phyloP scores from a whole-genome alignment of 2,888 invertebrate species.

The Epistrophella euchroma region DNA sequence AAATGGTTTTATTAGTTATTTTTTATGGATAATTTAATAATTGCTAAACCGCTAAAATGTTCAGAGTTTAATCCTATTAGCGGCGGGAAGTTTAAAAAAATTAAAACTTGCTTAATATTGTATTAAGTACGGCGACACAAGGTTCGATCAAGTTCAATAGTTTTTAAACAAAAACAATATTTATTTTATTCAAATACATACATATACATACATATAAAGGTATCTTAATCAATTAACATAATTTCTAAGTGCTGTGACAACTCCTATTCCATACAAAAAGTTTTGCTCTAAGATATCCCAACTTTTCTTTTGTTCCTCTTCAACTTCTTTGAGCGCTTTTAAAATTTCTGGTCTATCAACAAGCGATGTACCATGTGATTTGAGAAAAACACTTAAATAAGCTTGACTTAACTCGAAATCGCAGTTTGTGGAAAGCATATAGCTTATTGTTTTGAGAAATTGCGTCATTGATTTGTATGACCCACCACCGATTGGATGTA shows the following conservation, averaged over 20 bases:
- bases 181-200: constrained; percentile 47
- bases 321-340: constrained; percentile 85
- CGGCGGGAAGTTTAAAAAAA: too few species aligned
- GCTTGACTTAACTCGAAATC: constrained; percentile 96
- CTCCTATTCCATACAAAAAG: constrained; percentile 90
- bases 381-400: constrained; percentile 94
- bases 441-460: constrained; percentile 90
- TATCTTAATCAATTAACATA: constrained; percentile 78
- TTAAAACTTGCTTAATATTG: too few species aligned
- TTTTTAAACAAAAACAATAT: background rate
- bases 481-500: constrained; percentile 90
- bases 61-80: too few species aligned
- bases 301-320: constrained; percentile 86
- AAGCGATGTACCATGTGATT: constrained; percentile 89
- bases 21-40: too few species aligned
- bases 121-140: too few species aligned
- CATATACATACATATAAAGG: constrained; percentile 61
- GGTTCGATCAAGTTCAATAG: too few species aligned
- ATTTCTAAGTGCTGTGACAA: constrained; percentile 90
- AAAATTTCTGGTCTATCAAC: constrained; percentile 85
- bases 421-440: constrained; percentile 89
- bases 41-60: too few species aligned
- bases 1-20: too few species aligned
- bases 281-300: constrained; percentile 89
- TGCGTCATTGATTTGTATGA: constrained; percentile 89